These are phyloP conservation scores for Sycophila texana DNA, from an alignment of 2,888 invertebrate species.

Conservation along the genomic window DNA sequence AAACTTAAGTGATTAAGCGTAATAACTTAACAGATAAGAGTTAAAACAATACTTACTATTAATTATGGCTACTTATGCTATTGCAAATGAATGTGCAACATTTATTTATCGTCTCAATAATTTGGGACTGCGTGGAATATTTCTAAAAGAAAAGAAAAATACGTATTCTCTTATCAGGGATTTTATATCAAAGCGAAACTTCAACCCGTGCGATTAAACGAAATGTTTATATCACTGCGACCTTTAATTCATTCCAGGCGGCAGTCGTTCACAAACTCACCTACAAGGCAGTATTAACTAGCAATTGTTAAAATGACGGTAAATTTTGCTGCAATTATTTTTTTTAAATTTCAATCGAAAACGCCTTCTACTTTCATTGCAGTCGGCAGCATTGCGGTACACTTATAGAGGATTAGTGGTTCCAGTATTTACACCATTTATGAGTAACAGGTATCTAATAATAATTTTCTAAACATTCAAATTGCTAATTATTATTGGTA, in stretches of 20 bases:
- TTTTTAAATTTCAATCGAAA: too few relatives aligned
- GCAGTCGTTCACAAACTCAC: neutral
- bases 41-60: too few relatives aligned
- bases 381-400: slow-evolving; percentile 48
- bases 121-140: slow-evolving; percentile 32
- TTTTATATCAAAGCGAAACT: neutral
- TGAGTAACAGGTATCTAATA: slow-evolving; percentile 77
- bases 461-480: neutral
- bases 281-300: neutral
- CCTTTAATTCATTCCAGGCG: too few relatives aligned
- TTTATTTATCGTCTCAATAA: neutral
- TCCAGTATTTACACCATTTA: slow-evolving; percentile 84
- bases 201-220: slow-evolving; percentile 4
- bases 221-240: slow-evolving; percentile 8
- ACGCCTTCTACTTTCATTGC: neutral
- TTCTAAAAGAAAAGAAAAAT: slow-evolving; percentile 3
- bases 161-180: slow-evolving; percentile 13
- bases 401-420: slow-evolving; percentile 82
- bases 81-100: neutral
- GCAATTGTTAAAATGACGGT: neutral
- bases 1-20: too few relatives aligned
- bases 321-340: neutral
- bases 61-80: neutral
- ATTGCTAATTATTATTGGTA: neutral
- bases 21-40: too few relatives aligned